Conservation (phyloP, 1,140 invertebrate species). For the Notospermus geniculatus region DNA sequence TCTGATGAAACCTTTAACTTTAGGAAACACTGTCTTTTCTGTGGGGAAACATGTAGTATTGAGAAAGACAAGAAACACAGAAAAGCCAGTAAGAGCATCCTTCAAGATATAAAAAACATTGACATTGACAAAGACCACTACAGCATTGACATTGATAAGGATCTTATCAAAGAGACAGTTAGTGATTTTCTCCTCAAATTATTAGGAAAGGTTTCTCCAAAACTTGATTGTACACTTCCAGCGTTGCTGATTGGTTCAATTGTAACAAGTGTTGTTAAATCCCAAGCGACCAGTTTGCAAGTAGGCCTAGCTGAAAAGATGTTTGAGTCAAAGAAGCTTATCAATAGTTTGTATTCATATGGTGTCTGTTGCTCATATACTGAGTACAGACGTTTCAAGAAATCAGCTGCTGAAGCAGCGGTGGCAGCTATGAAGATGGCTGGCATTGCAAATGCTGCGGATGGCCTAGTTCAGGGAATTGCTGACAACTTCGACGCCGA, state of each 20-base stretch:
- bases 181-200: too few relatives aligned
- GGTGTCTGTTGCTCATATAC: not conserved
- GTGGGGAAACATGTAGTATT: not conserved
- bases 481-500: not conserved
- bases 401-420: not conserved
- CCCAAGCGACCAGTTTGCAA: not conserved
- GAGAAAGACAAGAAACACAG: not conserved
- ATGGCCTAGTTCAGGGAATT: not conserved
- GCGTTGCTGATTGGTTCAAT: constrained; percentile 1
- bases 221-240: not conserved
- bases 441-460: not conserved
- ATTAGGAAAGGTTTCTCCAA: not conserved
- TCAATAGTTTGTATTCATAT: not conserved
- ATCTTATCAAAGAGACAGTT: too few relatives aligned
- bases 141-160: too few relatives aligned
- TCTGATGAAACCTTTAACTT: not conserved
- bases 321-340: not conserved
- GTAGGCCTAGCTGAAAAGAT: not conserved
- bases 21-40: not conserved
- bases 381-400: constrained; percentile 4
- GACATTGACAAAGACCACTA: too few relatives aligned
- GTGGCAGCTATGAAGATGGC: not conserved
- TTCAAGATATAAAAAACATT: too few relatives aligned
- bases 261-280: constrained; percentile 1
- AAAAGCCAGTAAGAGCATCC: too few relatives aligned